Percentiles rank a stretch among this genome's conserved stretches.
Conservation (phyloP, 2,888 invertebrate species). For the Pseudoips prasinana region DNA sequence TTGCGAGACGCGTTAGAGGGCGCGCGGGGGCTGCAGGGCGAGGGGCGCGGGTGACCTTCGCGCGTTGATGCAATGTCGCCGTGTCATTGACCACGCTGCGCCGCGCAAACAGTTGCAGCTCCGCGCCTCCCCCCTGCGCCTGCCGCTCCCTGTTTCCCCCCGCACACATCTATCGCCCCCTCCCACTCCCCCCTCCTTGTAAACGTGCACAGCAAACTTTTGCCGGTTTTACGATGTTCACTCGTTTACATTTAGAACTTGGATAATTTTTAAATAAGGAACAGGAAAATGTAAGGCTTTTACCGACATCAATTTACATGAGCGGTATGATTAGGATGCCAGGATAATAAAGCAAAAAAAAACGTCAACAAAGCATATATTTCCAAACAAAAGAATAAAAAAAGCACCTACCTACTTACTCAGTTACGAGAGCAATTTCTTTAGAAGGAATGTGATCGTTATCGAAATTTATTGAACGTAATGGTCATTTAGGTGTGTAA, state of each 20-base stretch:
- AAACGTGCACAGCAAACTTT: slow-evolving; percentile 38
- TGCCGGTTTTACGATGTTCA: slow-evolving; percentile 40
- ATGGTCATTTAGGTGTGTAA: too few species aligned
- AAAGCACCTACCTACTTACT: too few species aligned
- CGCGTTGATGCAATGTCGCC: slow-evolving; percentile 80
- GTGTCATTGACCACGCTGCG: slow-evolving; percentile 76
- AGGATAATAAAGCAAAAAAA: slow-evolving; percentile 14
- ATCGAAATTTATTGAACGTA: not conserved
- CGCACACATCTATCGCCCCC: slow-evolving; percentile 42
- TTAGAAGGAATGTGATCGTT: not conserved
- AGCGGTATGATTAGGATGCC: slow-evolving; percentile 11
- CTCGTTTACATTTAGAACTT: slow-evolving; percentile 39
- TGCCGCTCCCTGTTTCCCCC: slow-evolving; percentile 37
- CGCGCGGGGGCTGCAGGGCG: slow-evolving; percentile 36
- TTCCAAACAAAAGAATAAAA: slow-evolving; percentile 12
- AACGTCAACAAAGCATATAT: slow-evolving; percentile 6
- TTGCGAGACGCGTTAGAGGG: slow-evolving; percentile 41
- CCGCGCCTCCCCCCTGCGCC: slow-evolving; percentile 32
- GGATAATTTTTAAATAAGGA: slow-evolving; percentile 28
- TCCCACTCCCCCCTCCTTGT: slow-evolving; percentile 35
- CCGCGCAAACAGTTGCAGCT: slow-evolving; percentile 54
- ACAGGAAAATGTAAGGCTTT: slow-evolving; percentile 23
- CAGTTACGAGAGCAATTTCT: too few species aligned
- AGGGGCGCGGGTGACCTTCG: slow-evolving; percentile 64
- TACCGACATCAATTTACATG: slow-evolving; percentile 12